phyloP scores from a whole-genome alignment of 1,140 invertebrate species.

The Micrasema longulum region DNA sequence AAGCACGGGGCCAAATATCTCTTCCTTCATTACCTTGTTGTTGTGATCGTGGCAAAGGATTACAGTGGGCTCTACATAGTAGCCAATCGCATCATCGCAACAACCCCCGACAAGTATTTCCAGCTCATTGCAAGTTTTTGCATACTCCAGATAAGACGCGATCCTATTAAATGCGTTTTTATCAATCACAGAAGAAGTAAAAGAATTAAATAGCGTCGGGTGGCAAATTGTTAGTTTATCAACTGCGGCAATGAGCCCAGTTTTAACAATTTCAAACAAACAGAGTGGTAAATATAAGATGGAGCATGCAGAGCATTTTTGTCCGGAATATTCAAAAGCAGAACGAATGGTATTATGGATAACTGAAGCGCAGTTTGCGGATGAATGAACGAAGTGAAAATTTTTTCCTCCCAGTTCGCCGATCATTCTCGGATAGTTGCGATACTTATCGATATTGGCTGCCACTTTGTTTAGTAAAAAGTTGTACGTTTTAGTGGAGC shows the following conservation, averaged over 20 bases:
- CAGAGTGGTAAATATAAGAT: conserved; percentile 91
- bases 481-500: conserved; percentile 90
- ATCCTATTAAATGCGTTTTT: conserved; percentile 88
- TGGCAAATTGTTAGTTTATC: conserved; percentile 82
- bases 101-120: conserved; percentile 86
- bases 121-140: conserved; percentile 77
- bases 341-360: conserved; percentile 83
- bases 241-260: conserved; percentile 71
- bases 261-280: conserved; percentile 82
- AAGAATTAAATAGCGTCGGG: conserved; percentile 80
- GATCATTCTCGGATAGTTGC: conserved; percentile 88
- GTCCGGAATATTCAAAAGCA: conserved; percentile 92
- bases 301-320: conserved; percentile 96
- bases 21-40: conserved; percentile 90
- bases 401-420: conserved; percentile 97
- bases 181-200: conserved; percentile 93
- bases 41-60: conserved; percentile 82
- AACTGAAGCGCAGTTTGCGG: conserved; percentile 83
- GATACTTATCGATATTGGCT: conserved; percentile 83
- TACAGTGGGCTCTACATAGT: conserved; percentile 92
- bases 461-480: conserved; percentile 89
- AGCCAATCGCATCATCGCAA: conserved; percentile 85
- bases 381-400: conserved; percentile 92
- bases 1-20: conserved; percentile 95
- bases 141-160: conserved; percentile 87